Evolutionary conservation across 2,113 vertebrate genomes (phyloP).

Genomic region (Ursus arctos): DNA sequence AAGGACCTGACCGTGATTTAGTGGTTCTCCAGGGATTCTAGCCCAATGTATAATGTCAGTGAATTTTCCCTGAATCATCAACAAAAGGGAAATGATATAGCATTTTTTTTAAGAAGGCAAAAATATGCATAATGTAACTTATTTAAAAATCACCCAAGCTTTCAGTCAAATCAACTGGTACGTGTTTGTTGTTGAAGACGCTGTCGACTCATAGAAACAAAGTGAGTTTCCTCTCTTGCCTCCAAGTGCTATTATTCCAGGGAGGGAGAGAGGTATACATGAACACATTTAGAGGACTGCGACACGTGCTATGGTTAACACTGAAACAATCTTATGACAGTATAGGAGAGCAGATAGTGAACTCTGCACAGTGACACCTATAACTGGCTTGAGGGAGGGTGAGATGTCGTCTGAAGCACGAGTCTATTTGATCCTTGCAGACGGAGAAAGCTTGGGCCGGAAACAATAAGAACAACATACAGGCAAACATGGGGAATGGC

Average conservation of each 20-base stretch:
- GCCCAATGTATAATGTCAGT: not conserved
- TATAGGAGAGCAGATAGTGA: not conserved
- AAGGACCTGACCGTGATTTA: not conserved
- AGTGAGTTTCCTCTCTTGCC: not conserved
- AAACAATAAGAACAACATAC: not conserved
- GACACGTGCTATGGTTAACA: not conserved
- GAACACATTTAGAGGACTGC: not conserved
- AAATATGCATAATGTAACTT: not conserved
- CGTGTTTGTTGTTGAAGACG: not conserved
- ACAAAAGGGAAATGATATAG: not conserved
- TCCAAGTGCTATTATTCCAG: not conserved
- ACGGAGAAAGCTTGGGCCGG: not conserved
- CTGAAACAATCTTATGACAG: not conserved
- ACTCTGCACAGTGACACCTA: not conserved
- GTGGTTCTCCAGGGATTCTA: not conserved
- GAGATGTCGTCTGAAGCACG: not conserved
- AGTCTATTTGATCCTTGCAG: not conserved
- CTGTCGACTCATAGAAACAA: not conserved
- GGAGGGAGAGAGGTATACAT: not conserved
- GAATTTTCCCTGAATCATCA: constrained; percentile 21
- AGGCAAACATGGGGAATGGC: not conserved
- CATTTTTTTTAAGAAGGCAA: not conserved
- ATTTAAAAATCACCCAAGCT: not conserved
- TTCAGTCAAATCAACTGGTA: not conserved
- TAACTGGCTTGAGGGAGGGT: not conserved